Conservation (phyloP, 2,888 invertebrate species). For the Drosophila tripunctata region DNA sequence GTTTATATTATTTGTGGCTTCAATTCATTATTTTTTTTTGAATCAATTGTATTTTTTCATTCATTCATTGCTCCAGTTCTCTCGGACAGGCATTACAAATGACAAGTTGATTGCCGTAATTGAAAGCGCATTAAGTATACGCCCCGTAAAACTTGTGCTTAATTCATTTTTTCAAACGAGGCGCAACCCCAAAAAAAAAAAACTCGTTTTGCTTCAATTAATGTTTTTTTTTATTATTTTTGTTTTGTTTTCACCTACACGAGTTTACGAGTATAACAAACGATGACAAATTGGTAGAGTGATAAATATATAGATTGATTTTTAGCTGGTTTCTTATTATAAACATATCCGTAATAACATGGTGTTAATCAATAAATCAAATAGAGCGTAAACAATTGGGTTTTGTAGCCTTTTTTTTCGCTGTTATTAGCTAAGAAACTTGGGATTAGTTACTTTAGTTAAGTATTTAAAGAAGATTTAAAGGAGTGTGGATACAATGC, state of each 20-base stretch:
- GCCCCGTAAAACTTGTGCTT: constrained; percentile 26
- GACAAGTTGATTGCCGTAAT: constrained; percentile 62
- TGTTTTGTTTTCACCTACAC: constrained; percentile 3
- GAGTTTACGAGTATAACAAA: constrained; percentile 13
- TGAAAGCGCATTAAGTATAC: constrained; percentile 44
- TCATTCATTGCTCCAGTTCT: constrained; percentile 27
- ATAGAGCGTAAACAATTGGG: constrained; percentile 1
- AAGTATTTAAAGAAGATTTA: not conserved
- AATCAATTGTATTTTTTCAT: constrained; percentile 1
- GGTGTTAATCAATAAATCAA: constrained; percentile 24
- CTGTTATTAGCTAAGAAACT: not conserved
- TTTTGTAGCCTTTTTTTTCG: not conserved
- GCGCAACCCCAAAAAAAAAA: constrained; percentile 14
- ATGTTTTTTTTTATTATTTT: constrained; percentile 27
- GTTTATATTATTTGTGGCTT: constrained; percentile 16
- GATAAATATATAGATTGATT: constrained; percentile 9
- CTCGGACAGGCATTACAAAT: constrained; percentile 47
- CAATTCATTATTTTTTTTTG: no score
- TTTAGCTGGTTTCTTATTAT: constrained; percentile 8
- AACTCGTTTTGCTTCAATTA: constrained; percentile 53
- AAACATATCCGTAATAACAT: constrained; percentile 16
- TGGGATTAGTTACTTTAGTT: no score
- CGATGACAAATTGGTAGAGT: constrained; percentile 37
- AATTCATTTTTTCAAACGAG: constrained; percentile 14
- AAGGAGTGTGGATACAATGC: no score